Evolutionary conservation across 2,797 vertebrate genomes (phyloP).

Genomic region (Myotis myotis): DNA sequence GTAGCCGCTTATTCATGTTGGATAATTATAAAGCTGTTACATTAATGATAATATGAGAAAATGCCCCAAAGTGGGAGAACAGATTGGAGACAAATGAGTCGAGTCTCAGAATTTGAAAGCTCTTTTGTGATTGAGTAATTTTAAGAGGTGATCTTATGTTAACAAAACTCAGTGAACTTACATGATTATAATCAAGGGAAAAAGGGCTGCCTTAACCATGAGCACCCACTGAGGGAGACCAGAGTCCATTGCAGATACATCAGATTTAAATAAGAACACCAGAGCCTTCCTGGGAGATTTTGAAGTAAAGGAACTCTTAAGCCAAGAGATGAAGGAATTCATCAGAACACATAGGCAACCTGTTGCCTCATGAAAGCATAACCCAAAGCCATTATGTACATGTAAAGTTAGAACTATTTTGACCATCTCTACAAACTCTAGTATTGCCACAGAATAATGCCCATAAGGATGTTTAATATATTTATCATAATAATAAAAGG

Average conservation of each 20-base stretch:
- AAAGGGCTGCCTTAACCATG: neutral
- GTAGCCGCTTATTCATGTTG: neutral
- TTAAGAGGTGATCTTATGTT: neutral
- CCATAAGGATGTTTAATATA: neutral
- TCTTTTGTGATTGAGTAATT: neutral
- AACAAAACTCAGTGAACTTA: neutral
- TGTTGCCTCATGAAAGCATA: neutral
- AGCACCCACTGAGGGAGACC: neutral
- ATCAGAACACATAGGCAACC: neutral
- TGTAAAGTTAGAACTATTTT: neutral
- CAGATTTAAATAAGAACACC: neutral
- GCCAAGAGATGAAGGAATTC: neutral
- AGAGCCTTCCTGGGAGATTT: neutral
- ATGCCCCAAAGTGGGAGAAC: neutral
- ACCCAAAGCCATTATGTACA: fast-evolving
- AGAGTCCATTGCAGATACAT: neutral
- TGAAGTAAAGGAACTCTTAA: neutral
- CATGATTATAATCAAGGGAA: neutral
- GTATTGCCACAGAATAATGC: neutral
- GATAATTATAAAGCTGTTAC: neutral
- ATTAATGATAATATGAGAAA: neutral
- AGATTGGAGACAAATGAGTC: neutral
- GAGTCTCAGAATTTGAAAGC: neutral
- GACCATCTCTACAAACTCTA: neutral
- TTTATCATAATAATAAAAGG: too few species aligned